Base-by-base conservation (phyloP, 2,113 vertebrate species). In the Dipodomys merriami region DNA sequence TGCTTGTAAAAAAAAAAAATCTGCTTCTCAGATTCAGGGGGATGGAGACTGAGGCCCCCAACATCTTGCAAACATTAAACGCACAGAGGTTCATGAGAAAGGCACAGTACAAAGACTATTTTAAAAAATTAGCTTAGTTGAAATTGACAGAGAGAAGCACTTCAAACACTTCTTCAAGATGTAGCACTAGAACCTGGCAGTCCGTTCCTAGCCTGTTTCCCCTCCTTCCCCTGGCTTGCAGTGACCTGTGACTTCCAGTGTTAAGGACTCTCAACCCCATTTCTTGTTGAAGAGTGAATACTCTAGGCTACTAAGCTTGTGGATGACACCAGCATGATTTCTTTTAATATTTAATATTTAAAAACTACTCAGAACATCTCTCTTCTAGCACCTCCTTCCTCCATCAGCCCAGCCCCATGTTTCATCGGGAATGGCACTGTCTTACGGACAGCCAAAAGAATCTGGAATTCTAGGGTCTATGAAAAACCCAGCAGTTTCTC, bases 151-250 rank as follows among this genome's bases (percentile, higher is more conserved):
- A 90, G 39, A 96, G 96, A 93, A 94, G 85, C 76, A 94, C 97
- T 96, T 97, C 97, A 97, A 97, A 96, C 95, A 91, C 93, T 87
- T 94, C 82, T 94, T 79, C 27, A 92, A 94, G 78, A 95, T 72
- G 79, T 83, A 76, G 79, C 91, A 53, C 82, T 72, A 80, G 84
- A 69, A 91, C 93, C 74, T 90, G 95, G 89, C 87, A 72, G 83
- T 69, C 85, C 86, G 90, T 83, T 83, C 62, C 80, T 27, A 62
- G 89, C 78, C 85, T 84, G 11, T 0, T 72, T 90, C 25, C 67
- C 65, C 76, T 57, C 81, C 39, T 84, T 39, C 49, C 49, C 80
- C 64, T 27, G 64, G 68, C 44, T 22, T 4, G n/a, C 23, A 5
- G 76, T 72, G 93, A 91, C 89, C 95, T 85, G 1, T 7, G 10